Conservation (phyloP, 2,797 vertebrate genomes). For the Spinus olivaceus region DNA sequence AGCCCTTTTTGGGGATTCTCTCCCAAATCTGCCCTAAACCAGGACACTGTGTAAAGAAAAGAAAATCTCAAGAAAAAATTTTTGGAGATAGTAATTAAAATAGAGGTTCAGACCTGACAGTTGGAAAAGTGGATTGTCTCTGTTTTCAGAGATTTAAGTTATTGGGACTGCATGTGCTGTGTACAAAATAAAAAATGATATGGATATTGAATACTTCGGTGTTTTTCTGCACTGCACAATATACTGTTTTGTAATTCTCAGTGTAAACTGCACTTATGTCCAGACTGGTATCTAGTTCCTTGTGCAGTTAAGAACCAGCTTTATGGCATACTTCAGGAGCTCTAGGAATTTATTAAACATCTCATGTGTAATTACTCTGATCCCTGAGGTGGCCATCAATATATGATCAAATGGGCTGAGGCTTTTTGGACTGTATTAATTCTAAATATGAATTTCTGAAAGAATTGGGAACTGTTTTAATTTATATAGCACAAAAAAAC, state of each 20-base stretch:
- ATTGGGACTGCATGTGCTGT: not conserved
- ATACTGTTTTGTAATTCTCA: not conserved
- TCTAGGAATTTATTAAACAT: not conserved
- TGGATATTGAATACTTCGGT: not conserved
- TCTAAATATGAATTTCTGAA: not conserved
- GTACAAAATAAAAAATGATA: not conserved
- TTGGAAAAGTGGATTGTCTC: not conserved
- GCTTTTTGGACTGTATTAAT: not conserved
- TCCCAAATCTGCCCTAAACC: too few species aligned
- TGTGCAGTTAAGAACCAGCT: not conserved
- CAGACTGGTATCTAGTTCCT: not conserved
- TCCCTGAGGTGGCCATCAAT: not conserved
- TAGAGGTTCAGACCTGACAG: not conserved
- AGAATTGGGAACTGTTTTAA: not conserved
- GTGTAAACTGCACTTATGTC: not conserved
- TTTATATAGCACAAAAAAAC: not conserved
- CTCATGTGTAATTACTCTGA: not conserved
- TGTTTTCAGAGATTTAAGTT: not conserved
- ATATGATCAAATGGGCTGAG: not conserved
- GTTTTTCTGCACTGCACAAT: not conserved
- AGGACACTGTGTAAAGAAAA: not conserved
- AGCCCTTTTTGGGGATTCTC: too few species aligned
- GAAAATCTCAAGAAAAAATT: not conserved
- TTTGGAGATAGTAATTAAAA: not conserved
- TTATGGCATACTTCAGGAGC: not conserved